These are phyloP conservation scores for Sthenelais limicola DNA, from an alignment of 2,888 invertebrate genomes.

Conservation along the genomic window DNA sequence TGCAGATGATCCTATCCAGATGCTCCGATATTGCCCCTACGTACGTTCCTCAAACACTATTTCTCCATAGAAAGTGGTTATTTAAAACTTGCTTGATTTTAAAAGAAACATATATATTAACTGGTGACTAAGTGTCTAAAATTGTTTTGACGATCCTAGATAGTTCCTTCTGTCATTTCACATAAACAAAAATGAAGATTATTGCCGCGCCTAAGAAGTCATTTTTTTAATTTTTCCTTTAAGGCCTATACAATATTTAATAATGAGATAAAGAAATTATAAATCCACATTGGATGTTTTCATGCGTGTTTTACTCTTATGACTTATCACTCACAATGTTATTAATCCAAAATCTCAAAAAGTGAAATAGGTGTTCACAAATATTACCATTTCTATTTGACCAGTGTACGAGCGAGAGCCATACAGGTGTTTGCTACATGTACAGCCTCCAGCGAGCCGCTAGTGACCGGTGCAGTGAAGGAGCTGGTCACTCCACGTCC, in stretches of 20 bases:
- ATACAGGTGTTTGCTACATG: constrained; percentile 77
- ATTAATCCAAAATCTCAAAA: too few species aligned
- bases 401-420: constrained; percentile 77
- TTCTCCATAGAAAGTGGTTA: too few species aligned
- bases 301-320: too few species aligned
- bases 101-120: too few species aligned
- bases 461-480: constrained; percentile 55
- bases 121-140: too few species aligned
- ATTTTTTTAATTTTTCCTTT: constrained; percentile 2
- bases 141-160: too few species aligned
- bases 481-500: constrained; percentile 62
- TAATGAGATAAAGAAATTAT: too few species aligned
- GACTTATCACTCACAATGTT: too few species aligned
- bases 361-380: too few species aligned
- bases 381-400: constrained; percentile 34
- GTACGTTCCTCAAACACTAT: constrained; percentile 54
- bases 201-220: background rate
- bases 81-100: too few species aligned
- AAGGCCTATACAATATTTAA: background rate
- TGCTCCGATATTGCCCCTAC: constrained; percentile 67
- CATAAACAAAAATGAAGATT: background rate
- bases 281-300: too few species aligned
- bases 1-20: constrained; percentile 61
- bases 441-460: constrained; percentile 58
- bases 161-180: too few species aligned